Conservation (phyloP, 2,113 vertebrate species). For the Mirounga angustirostris region DNA sequence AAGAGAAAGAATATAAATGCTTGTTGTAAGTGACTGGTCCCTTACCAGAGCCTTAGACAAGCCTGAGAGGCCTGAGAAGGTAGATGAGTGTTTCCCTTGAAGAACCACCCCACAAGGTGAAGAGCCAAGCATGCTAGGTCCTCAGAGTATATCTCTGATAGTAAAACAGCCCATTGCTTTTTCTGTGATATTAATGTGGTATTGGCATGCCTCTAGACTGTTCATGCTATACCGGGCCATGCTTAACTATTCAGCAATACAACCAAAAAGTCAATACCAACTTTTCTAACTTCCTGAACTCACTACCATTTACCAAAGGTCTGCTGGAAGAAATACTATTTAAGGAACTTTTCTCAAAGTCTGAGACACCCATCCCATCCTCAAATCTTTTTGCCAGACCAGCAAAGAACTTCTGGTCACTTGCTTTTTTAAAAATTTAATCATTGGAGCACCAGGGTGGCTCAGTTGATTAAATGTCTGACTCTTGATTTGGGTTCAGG, state of each 20-base stretch:
- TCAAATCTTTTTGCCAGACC: constrained; percentile 2
- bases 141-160: neutral
- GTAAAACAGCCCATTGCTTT: constrained; percentile 13
- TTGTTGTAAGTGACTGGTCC: neutral
- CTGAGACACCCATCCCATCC: neutral
- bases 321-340: neutral
- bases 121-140: neutral
- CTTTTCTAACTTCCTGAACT: neutral
- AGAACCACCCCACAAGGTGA: neutral
- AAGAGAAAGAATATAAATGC: neutral
- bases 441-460: neutral
- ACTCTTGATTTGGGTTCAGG: neutral
- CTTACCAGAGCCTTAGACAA: neutral
- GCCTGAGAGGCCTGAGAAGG: neutral
- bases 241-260: neutral
- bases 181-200: neutral
- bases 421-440: neutral
- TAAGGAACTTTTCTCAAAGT: constrained; percentile 14
- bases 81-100: neutral
- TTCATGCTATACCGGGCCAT: neutral
- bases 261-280: neutral
- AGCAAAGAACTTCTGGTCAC: constrained; percentile 3
- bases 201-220: neutral
- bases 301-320: neutral
- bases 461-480: neutral